Evolutionary conservation across 2,797 vertebrate genomes (phyloP), one percentile per base, ranked within the genome.

Genomic region (Fistularia commersonii): DNA sequence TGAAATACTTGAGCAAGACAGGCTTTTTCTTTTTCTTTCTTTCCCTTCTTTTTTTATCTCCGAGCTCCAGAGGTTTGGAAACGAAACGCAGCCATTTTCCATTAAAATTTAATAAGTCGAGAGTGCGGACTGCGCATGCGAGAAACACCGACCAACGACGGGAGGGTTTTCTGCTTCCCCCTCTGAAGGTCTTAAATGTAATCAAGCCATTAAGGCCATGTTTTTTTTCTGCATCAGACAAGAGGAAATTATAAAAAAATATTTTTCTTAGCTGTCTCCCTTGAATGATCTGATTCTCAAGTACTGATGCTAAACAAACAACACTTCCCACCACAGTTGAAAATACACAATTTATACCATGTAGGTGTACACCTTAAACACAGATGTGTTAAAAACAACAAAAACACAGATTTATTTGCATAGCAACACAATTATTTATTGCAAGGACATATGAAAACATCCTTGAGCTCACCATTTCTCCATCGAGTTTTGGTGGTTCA

Each of bases 41-140:
- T 10, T 12, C 1, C 5, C 31, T 11, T 32, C 37, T 61, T 64
- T 53, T 61, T 57, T 69, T 52, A 80, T 63, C 61, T 70, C 57
- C 61, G 63, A 65, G 81, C 79, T 84, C 71, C 72, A 76, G 76
- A 67, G 82, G 79, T 88, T 85, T 84, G 84, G 80, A 83, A 68
- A 51, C 86, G 83, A 88, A 89, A 86, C 83, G 86, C 88, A 88
- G 89, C 89, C 89, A 91, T 90, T 87, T 88, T 77, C 83, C 88
- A 89, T 91, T 87, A 90, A 91, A 89, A 83, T 89, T 89, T 89
- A 88, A 91, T 88, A 89, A 86, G 74, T 70, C 68, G 57, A 50
- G 63, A 75, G 54, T 52, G 54, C 76, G 15, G 47, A 67, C 71
- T 74, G 88, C 40, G 90, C 91, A 89, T 87, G 91, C 90, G 90